phyloP scores from a whole-genome alignment of 1,140 invertebrate species.

The Drosophila repleta region DNA sequence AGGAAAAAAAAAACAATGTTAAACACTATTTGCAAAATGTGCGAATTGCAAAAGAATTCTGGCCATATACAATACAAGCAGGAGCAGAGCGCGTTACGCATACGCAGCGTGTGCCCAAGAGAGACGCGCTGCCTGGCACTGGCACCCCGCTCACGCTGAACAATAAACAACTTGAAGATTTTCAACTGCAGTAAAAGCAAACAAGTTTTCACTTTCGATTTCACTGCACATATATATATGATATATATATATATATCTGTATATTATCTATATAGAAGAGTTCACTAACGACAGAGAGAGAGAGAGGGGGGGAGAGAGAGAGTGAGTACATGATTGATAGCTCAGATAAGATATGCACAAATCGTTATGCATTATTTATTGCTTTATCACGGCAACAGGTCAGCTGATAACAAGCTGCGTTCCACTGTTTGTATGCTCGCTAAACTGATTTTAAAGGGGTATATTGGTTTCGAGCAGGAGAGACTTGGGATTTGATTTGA shows the following conservation, averaged over 20 bases:
- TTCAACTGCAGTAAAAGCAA: conserved; percentile 35
- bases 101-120: conserved; percentile 51
- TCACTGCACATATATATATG: conserved; percentile 35
- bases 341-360: conserved; percentile 61
- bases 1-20: not conserved
- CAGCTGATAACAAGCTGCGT: conserved; percentile 27
- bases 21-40: conserved; percentile 15
- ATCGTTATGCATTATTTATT: conserved; percentile 52
- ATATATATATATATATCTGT: not conserved
- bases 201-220: conserved; percentile 61
- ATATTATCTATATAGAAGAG: no score
- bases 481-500: no score
- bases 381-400: conserved; percentile 40
- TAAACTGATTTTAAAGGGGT: not conserved
- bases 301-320: not conserved
- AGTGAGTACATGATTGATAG: conserved; percentile 55
- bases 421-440: conserved; percentile 1
- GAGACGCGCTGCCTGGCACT: conserved; percentile 3
- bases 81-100: conserved; percentile 42
- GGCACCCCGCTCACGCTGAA: conserved; percentile 20
- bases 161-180: conserved; percentile 48
- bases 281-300: conserved; percentile 14
- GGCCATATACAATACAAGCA: not conserved
- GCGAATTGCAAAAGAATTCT: not conserved
- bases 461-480: no score